phyloP scores from a whole-genome alignment of 1,140 invertebrate species.

The Goniozus legneri region DNA sequence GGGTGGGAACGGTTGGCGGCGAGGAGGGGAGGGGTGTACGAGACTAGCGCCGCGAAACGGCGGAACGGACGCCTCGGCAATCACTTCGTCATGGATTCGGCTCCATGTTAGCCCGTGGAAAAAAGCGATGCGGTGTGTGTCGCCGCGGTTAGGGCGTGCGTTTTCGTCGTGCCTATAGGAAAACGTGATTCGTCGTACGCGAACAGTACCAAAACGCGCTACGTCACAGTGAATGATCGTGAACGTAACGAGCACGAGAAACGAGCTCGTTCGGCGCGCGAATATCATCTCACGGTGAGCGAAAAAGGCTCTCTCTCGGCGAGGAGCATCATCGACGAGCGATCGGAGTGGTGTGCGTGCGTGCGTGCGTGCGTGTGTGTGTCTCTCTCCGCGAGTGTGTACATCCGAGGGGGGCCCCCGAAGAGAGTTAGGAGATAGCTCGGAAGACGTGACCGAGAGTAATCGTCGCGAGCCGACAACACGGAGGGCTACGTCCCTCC shows the following conservation, averaged over 20 bases:
- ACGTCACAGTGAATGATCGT: too few species aligned
- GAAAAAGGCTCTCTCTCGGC: too few species aligned
- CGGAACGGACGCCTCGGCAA: slow-evolving; percentile 23
- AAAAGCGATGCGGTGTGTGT: slow-evolving; percentile 47
- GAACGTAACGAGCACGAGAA: too few species aligned
- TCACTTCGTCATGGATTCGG: slow-evolving; percentile 37
- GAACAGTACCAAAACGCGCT: too few species aligned
- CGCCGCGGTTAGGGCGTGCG: slow-evolving; percentile 45
- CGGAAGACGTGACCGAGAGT: not conserved
- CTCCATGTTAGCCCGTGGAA: slow-evolving; percentile 45
- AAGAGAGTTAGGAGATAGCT: not conserved
- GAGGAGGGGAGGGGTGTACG: slow-evolving; percentile 7
- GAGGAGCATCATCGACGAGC: too few species aligned
- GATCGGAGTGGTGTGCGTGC: not conserved
- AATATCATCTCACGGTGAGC: too few species aligned
- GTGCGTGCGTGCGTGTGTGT: not conserved
- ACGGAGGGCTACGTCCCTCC: too few species aligned
- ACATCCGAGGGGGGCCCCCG: not conserved
- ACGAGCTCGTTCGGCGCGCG: too few species aligned
- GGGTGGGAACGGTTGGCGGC: not conserved
- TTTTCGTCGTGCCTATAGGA: slow-evolving; percentile 35
- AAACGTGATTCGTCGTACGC: slow-evolving; percentile 24
- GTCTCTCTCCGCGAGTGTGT: not conserved
- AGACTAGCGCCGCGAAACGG: slow-evolving; percentile 19
- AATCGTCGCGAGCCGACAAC: not conserved